Evolutionary conservation across 2,888 invertebrate genomes (phyloP).

Genomic region (Phasia obesa): DNA sequence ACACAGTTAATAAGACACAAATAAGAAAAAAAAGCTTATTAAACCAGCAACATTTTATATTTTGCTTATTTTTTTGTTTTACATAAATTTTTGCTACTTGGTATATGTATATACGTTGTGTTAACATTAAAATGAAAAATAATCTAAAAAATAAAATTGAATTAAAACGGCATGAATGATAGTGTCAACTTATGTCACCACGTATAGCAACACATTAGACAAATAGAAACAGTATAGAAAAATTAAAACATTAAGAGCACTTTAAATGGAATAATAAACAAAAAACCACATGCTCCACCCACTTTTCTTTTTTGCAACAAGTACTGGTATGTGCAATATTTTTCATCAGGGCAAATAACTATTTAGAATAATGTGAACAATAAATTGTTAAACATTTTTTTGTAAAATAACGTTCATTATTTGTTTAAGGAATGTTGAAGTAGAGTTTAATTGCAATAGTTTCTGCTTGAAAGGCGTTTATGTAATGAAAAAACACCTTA

Average conservation of each 20-base stretch:
- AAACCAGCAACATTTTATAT: not conserved
- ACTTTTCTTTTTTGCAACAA: slow-evolving; percentile 32
- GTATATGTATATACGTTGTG: not conserved
- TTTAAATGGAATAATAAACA: not conserved
- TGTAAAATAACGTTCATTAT: not conserved
- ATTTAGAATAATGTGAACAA: slow-evolving; percentile 5
- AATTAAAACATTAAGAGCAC: not conserved
- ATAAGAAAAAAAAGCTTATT: not conserved
- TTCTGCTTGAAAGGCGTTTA: not conserved
- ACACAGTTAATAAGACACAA: not conserved
- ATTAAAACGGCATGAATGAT: slow-evolving; percentile 45
- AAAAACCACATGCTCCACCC: slow-evolving; percentile 8
- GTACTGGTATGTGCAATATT: slow-evolving; percentile 9
- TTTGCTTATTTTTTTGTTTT: slow-evolving; percentile 4
- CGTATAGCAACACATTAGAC: slow-evolving; percentile 5
- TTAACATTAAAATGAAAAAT: slow-evolving; percentile 15
- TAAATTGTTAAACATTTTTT: slow-evolving; percentile 1
- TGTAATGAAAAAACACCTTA: not conserved
- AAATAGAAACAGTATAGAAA: slow-evolving; percentile 2
- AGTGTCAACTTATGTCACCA: slow-evolving; percentile 63
- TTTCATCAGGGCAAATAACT: slow-evolving; percentile 6
- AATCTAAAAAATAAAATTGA: slow-evolving; percentile 7
- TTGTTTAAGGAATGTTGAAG: slow-evolving; percentile 3
- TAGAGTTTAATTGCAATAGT: not conserved
- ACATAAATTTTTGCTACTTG: not conserved